Evolutionary conservation across 2,797 vertebrate species (phyloP).

Genomic region (Macropodus opercularis): DNA sequence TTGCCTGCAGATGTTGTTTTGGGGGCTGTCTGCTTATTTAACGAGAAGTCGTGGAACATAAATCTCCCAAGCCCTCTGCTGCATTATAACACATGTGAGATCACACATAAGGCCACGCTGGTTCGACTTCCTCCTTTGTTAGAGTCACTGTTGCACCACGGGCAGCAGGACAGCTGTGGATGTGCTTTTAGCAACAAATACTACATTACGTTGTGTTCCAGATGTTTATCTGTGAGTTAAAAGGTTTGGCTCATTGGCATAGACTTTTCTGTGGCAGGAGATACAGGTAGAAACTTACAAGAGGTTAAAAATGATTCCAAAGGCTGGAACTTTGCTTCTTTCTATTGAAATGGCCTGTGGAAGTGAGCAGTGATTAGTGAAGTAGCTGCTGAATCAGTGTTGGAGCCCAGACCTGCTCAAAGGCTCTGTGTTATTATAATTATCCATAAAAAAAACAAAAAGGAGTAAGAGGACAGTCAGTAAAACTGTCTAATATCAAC

Average conservation of each 20-base stretch:
- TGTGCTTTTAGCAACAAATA: constrained; percentile 9
- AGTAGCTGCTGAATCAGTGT: not conserved
- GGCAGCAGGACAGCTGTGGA: not conserved
- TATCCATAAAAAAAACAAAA: not conserved
- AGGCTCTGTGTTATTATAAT: not conserved
- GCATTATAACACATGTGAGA: constrained; percentile 55
- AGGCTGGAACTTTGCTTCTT: not conserved
- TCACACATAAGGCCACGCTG: constrained; percentile 47
- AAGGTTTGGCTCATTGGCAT: not conserved
- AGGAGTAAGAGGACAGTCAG: not conserved
- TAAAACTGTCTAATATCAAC: constrained; percentile 9
- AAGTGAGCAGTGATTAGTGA: constrained; percentile 1
- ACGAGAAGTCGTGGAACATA: constrained; percentile 72
- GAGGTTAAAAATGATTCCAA: not conserved
- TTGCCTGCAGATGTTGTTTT: constrained; percentile 76
- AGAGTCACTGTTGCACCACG: not conserved
- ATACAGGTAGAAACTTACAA: not conserved
- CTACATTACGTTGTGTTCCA: not conserved
- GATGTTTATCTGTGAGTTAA: not conserved
- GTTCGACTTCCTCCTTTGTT: constrained; percentile 46
- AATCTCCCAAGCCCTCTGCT: constrained; percentile 70
- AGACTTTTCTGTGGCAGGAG: not conserved
- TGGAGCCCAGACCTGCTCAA: not conserved
- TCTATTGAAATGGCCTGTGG: not conserved
- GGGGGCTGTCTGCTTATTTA: constrained; percentile 64